Evolutionary conservation across 2,797 vertebrate species (phyloP).

Genomic region (Pteronotus mesoamericanus): DNA sequence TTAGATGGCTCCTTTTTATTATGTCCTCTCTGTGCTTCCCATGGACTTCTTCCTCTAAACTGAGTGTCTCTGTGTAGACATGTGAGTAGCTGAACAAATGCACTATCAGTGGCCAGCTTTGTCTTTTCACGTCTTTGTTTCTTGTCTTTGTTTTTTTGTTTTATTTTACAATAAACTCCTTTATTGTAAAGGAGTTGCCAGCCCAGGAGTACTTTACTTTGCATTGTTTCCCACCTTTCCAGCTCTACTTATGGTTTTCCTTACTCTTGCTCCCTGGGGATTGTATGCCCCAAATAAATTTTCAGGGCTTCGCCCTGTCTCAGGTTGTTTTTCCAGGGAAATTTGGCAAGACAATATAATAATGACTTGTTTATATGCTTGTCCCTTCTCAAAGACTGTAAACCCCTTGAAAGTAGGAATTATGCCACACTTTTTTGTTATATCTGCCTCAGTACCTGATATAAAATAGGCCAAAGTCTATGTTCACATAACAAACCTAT

Average conservation of each 20-base stretch:
- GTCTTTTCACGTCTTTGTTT: neutral
- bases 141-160: too few relatives aligned
- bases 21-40: neutral
- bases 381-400: neutral
- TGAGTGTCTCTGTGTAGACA: neutral
- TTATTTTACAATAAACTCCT: too few relatives aligned
- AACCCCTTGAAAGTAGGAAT: conserved; percentile 9
- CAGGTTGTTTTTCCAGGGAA: neutral
- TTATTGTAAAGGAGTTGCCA: neutral
- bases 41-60: neutral
- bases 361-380: neutral
- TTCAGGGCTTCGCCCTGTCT: neutral
- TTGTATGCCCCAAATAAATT: neutral
- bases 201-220: neutral
- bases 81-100: neutral
- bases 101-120: neutral
- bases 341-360: neutral
- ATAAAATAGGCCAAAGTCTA: neutral
- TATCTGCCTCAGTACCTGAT: neutral
- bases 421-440: neutral
- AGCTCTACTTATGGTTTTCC: neutral
- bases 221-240: neutral
- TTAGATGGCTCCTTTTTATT: neutral
- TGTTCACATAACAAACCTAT: neutral
- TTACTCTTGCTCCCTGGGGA: neutral